Evolutionary conservation across 2,888 invertebrate genomes (phyloP).

Genomic region (Eubasilissa splendida): DNA sequence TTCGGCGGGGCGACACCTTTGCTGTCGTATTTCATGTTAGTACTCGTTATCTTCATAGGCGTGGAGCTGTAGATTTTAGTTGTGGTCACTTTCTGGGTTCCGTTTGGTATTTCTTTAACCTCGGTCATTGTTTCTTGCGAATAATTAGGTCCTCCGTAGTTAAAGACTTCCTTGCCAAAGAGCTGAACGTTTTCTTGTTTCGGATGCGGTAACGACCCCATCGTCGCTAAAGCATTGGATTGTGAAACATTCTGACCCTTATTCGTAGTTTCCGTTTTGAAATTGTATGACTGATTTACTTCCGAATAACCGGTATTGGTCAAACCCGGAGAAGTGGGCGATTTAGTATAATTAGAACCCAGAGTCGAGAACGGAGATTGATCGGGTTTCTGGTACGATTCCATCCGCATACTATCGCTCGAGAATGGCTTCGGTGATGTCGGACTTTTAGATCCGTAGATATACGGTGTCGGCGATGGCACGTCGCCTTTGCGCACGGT

Average conservation of each 20-base stretch:
- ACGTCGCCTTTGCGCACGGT: slow-evolving; percentile 37
- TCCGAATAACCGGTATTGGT: slow-evolving; percentile 49
- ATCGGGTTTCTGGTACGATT: slow-evolving; percentile 28
- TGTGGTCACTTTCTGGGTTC: slow-evolving; percentile 72
- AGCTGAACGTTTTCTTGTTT: slow-evolving; percentile 55
- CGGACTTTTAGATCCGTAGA: slow-evolving; percentile 53
- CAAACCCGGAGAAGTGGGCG: slow-evolving; percentile 40
- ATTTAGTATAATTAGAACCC: slow-evolving; percentile 46
- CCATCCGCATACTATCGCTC: slow-evolving; percentile 44
- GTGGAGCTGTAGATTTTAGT: slow-evolving; percentile 74
- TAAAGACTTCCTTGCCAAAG: slow-evolving; percentile 67
- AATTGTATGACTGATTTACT: slow-evolving; percentile 54
- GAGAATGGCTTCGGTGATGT: slow-evolving; percentile 56
- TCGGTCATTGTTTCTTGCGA: slow-evolving; percentile 72
- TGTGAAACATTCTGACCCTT: slow-evolving; percentile 63
- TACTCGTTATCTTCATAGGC: slow-evolving; percentile 70
- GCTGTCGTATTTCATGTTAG: slow-evolving; percentile 69
- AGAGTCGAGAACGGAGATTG: slow-evolving; percentile 54
- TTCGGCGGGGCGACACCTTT: slow-evolving; percentile 58
- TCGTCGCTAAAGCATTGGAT: slow-evolving; percentile 66
- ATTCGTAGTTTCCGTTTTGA: slow-evolving; percentile 50
- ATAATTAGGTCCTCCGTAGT: slow-evolving; percentile 68
- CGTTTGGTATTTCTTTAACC: slow-evolving; percentile 72
- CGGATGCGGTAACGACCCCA: slow-evolving; percentile 62
- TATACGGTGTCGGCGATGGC: slow-evolving; percentile 47